A percentile compares a stretch with the other conserved stretches of the same genome.
Conservation (phyloP, 2,113 vertebrate species). For the Lepisosteus osseus region DNA sequence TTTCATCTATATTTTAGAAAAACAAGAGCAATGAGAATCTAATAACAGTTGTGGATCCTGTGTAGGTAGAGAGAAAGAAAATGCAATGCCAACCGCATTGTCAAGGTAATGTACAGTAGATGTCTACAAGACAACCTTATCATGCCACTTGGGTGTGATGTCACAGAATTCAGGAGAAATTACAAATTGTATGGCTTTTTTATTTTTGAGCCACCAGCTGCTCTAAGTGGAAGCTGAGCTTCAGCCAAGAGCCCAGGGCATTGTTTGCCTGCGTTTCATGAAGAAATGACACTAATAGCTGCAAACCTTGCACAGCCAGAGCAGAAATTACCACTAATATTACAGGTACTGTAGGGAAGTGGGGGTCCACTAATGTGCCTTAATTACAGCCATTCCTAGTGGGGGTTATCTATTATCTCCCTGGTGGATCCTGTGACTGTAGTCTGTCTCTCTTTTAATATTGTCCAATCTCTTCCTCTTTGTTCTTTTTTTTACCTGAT, state of each 20-base stretch:
- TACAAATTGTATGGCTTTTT: background rate
- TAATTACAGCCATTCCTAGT: conserved; percentile 1
- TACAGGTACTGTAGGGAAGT: background rate
- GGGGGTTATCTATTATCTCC: conserved; percentile 11
- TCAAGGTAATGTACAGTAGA: too few species aligned
- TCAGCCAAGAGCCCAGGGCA: background rate
- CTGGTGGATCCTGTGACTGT: conserved; percentile 11
- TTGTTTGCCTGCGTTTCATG: background rate
- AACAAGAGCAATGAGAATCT: too few species aligned
- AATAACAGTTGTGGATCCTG: too few species aligned
- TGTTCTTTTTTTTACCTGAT: background rate
- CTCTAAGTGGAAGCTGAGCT: background rate
- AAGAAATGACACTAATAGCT: conserved; percentile 9
- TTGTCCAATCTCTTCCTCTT: conserved; percentile 6
- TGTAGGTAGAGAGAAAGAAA: too few species aligned
- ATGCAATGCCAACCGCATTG: too few species aligned
- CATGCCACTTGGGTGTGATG: too few species aligned
- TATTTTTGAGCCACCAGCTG: background rate
- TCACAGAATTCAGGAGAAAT: too few species aligned
- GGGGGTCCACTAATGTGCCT: conserved; percentile 1
- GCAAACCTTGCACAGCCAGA: conserved; percentile 6
- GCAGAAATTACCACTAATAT: conserved; percentile 6
- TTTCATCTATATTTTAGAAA: too few species aligned
- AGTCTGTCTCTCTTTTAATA: background rate
- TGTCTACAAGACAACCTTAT: too few species aligned